These are phyloP conservation scores for Bombycilla garrulus DNA, from an alignment of 2,113 vertebrate genomes.

Conservation along the genomic window DNA sequence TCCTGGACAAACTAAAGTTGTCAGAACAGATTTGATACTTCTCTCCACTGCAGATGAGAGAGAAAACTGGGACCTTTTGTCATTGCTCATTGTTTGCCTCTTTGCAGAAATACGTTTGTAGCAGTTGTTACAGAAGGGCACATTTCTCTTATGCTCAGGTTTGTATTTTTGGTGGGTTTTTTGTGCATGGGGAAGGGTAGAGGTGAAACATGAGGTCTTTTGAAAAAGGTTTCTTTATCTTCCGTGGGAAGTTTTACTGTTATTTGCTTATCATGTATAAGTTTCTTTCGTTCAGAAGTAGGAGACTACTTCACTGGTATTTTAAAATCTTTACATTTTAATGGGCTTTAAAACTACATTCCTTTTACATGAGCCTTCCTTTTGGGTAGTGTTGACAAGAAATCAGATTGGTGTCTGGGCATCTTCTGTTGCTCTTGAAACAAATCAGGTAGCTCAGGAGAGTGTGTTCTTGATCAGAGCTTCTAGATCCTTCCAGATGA, in stretches of 20 bases:
- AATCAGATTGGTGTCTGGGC: neutral
- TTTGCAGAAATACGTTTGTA: neutral
- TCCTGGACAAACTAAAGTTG: neutral
- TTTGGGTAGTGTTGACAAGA: neutral
- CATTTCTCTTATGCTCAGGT: neutral
- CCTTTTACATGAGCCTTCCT: rapidly evolving
- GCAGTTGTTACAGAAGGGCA: neutral
- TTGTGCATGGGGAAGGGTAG: neutral
- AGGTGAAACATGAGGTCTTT: neutral
- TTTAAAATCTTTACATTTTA: neutral
- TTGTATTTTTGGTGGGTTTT: neutral
- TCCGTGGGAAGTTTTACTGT: neutral
- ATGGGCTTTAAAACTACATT: neutral
- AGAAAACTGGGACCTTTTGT: neutral
- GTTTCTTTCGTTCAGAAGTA: neutral
- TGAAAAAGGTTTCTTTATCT: neutral
- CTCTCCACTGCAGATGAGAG: neutral
- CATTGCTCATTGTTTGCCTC: neutral
- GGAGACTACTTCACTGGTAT: neutral
- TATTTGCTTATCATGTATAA: neutral
- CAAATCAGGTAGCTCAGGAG: neutral
- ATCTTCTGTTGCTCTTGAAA: neutral
- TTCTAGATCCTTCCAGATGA: neutral
- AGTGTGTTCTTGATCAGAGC: neutral
- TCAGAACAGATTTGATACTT: neutral